These are phyloP conservation scores for Plebejus melissa DNA, from an alignment of 2,888 invertebrate genomes.

Conservation along the genomic window DNA sequence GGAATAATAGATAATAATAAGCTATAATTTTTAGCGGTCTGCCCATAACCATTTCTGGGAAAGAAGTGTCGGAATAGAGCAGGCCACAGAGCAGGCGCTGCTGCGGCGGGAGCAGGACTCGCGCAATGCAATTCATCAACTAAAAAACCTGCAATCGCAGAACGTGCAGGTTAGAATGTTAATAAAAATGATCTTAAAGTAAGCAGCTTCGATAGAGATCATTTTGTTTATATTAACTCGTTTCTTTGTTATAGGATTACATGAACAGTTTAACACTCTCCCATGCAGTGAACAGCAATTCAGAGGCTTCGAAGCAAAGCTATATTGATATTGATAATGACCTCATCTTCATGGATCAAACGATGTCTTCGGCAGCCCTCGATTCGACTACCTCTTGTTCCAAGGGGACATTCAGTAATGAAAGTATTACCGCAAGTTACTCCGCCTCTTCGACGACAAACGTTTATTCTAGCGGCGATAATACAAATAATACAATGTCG, in stretches of 20 bases:
- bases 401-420: slow-evolving; percentile 55
- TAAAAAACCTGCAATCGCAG: slow-evolving; percentile 63
- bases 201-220: background rate
- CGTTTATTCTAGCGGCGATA: slow-evolving; percentile 47
- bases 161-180: slow-evolving; percentile 57
- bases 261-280: slow-evolving; percentile 69
- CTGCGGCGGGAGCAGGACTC: slow-evolving; percentile 69
- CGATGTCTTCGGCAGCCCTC: slow-evolving; percentile 55
- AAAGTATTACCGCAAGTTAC: slow-evolving; percentile 58
- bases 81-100: slow-evolving; percentile 65
- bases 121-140: slow-evolving; percentile 68
- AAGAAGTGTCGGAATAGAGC: slow-evolving; percentile 53
- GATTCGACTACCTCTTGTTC: slow-evolving; percentile 55
- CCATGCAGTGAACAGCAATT: slow-evolving; percentile 69
- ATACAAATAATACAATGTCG: slow-evolving; percentile 64
- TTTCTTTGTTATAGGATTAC: slow-evolving; percentile 56
- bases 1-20: no score
- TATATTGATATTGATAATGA: slow-evolving; percentile 67
- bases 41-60: slow-evolving; percentile 51
- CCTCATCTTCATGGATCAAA: slow-evolving; percentile 67
- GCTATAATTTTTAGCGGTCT: slow-evolving; percentile 45
- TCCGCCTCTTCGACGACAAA: slow-evolving; percentile 47
- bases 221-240: background rate
- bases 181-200: background rate
- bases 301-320: slow-evolving; percentile 53